A percentile compares a stretch with the other conserved stretches of the same genome.
Conservation (phyloP, 2,113 vertebrate species). For the Felis chaus region DNA sequence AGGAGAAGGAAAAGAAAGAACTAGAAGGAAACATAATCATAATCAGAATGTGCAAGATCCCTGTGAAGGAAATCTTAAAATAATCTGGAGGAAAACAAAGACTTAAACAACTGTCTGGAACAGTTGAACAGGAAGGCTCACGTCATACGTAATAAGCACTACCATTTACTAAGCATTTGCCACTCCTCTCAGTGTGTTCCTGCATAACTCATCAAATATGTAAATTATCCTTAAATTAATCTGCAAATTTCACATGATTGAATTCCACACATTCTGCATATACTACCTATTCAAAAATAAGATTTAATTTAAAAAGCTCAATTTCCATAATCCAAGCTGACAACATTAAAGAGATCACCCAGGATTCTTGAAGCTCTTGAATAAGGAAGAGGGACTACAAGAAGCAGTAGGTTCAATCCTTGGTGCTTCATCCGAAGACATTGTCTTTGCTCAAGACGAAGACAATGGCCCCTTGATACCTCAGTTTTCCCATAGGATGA, state of each 20-base stretch:
- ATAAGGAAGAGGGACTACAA: background rate
- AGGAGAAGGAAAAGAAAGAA: background rate
- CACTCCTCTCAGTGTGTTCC: background rate
- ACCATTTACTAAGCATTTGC: constrained; percentile 32
- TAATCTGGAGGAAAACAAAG: background rate
- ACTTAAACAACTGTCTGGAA: background rate
- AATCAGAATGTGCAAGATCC: constrained; percentile 13
- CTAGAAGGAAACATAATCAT: background rate
- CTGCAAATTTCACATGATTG: constrained; percentile 53
- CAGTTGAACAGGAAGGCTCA: background rate
- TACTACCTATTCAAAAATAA: constrained; percentile 57
- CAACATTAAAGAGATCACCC: background rate
- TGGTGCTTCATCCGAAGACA: background rate
- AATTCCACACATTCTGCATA: constrained; percentile 62
- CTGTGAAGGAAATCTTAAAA: background rate
- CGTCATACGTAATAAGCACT: background rate
- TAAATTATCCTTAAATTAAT: constrained; percentile 61
- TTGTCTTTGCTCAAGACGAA: background rate
- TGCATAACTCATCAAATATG: constrained; percentile 44
- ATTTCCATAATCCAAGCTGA: constrained; percentile 61
- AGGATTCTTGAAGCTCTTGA: constrained; percentile 7
- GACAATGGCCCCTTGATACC: background rate
- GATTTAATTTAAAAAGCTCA: constrained; percentile 57
- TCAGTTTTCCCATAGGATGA: background rate
- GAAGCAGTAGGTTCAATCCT: background rate